A percentile compares a stretch with the other conserved stretches of the same genome.
phyloP scores from a whole-genome alignment of 2,113 vertebrate genomes.

The Girardinichthys multiradiatus region DNA sequence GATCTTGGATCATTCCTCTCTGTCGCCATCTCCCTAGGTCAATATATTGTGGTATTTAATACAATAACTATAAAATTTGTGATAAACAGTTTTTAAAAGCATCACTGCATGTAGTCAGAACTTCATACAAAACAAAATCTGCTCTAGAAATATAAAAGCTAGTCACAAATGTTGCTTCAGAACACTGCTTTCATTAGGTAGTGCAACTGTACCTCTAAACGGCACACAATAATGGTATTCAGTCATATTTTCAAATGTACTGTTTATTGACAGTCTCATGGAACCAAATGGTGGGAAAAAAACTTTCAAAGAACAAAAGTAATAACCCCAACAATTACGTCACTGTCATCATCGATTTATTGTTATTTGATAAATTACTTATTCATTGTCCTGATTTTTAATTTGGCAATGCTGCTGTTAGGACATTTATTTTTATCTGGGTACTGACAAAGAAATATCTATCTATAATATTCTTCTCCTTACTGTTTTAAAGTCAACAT shows the following conservation, averaged over 20 bases:
- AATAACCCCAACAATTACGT: not conserved
- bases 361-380: not conserved
- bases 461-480: not conserved
- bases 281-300: too few relatives aligned
- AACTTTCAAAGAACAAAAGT: too few relatives aligned
- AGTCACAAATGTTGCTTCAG: not conserved
- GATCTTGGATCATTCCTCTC: not conserved
- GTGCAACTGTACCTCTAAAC: not conserved
- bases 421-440: too few relatives aligned
- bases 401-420: not conserved
- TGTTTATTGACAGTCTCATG: not conserved
- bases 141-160: not conserved
- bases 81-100: not conserved
- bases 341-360: not conserved
- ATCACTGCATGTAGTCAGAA: not conserved
- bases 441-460: not conserved
- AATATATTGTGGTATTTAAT: not conserved
- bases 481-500: conserved; percentile 73
- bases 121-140: not conserved
- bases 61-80: not conserved
- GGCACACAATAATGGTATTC: not conserved
- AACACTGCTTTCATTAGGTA: not conserved
- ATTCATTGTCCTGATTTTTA: not conserved
- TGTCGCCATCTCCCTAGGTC: not conserved
- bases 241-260: not conserved